Percentiles rank a stretch among this genome's conserved stretches.
Evolutionary conservation across 1,140 invertebrate species (phyloP).

Genomic region (Paramacrobiotus metropolitanus): DNA sequence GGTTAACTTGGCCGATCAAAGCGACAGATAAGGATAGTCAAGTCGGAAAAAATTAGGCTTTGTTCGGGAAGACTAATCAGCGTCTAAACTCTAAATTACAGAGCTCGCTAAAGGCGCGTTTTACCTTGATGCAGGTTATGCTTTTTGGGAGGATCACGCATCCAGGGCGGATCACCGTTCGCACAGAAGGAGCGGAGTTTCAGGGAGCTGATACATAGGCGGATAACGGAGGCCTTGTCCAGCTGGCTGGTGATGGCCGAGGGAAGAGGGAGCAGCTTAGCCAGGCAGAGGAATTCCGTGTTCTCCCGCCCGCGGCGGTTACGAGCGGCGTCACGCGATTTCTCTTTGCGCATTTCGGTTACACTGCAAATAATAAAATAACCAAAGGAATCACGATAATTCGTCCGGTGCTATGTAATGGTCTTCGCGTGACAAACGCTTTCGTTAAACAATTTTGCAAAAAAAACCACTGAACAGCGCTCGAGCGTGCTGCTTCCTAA

Average conservation of each 20-base stretch:
- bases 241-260: constrained; percentile 87
- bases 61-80: no score
- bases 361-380: constrained; percentile 43
- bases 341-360: constrained; percentile 82
- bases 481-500: no score
- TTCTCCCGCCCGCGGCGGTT: constrained; percentile 87
- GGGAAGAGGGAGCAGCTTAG: constrained; percentile 85
- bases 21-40: no score
- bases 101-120: no score
- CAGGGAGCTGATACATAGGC: constrained; percentile 88
- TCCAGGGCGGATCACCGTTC: constrained; percentile 85
- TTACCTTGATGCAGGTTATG: no score
- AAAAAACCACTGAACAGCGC: no score
- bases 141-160: neutral
- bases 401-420: no score
- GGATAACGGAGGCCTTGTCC: constrained; percentile 95
- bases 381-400: neutral
- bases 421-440: no score
- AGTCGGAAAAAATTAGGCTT: no score
- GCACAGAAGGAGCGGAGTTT: constrained; percentile 80
- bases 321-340: constrained; percentile 78
- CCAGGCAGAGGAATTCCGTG: constrained; percentile 92
- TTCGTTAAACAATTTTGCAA: no score
- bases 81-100: no score
- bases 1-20: no score